These are phyloP conservation scores for Ceuthmochares aereus DNA, from an alignment of 2,113 vertebrate genomes.

Conservation along the genomic window DNA sequence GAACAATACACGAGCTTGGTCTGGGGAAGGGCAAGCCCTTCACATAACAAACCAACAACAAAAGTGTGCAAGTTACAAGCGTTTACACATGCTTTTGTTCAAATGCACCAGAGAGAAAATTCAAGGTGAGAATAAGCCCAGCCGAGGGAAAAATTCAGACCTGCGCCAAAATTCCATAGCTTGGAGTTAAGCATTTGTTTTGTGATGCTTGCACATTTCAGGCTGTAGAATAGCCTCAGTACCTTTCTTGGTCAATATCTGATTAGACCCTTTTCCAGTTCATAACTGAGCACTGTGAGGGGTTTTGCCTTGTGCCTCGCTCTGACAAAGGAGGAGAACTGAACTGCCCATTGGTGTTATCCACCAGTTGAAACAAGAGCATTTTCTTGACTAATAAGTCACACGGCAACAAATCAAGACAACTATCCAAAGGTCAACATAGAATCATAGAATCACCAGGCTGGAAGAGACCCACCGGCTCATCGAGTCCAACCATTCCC, in stretches of 20 bases:
- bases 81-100: neutral
- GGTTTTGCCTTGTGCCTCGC: neutral
- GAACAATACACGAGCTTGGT: neutral
- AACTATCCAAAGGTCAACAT: slow-evolving; percentile 35
- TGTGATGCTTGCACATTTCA: neutral
- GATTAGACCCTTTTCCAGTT: neutral
- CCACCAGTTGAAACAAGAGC: neutral
- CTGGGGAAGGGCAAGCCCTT: neutral
- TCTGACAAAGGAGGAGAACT: neutral
- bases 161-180: neutral
- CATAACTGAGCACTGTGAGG: neutral
- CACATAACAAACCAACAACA: neutral
- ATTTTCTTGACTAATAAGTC: neutral
- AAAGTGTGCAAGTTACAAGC: neutral
- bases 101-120: neutral
- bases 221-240: neutral
- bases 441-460: no score
- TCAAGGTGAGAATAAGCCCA: neutral
- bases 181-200: neutral
- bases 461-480: no score
- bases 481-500: no score
- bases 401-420: neutral
- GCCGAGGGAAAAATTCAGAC: neutral
- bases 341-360: neutral
- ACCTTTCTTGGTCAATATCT: neutral